These are phyloP conservation scores for Nemoura dubitans DNA, from an alignment of 2,888 invertebrate genomes.

Conservation along the genomic window DNA sequence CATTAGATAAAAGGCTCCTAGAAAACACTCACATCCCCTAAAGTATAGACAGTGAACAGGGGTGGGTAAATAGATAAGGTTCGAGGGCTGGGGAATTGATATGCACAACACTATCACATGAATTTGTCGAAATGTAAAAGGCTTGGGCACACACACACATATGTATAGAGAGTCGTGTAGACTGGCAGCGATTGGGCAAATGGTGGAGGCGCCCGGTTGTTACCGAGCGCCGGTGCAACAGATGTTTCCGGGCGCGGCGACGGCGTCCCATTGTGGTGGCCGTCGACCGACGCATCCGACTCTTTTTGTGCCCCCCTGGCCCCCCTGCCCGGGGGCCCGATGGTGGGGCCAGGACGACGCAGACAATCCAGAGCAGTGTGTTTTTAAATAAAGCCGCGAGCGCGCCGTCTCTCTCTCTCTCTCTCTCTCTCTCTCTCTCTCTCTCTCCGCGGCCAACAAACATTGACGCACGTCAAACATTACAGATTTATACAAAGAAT, in stretches of 20 bases:
- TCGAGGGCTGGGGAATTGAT: background rate
- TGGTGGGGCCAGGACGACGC: too few relatives aligned
- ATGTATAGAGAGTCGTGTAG: too few relatives aligned
- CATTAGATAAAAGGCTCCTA: slow-evolving; percentile 44
- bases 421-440: background rate
- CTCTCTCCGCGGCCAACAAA: slow-evolving; percentile 47
- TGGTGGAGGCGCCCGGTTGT: background rate
- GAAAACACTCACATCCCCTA: slow-evolving; percentile 39
- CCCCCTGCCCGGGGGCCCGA: too few relatives aligned
- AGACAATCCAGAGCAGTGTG: slow-evolving; percentile 34
- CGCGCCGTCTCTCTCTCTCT: background rate
- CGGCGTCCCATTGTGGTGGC: too few relatives aligned
- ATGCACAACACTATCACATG: background rate
- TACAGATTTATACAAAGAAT: slow-evolving; percentile 30
- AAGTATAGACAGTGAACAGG: slow-evolving; percentile 40
- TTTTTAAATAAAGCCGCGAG: slow-evolving; percentile 28
- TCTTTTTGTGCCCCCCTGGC: slow-evolving; percentile 24
- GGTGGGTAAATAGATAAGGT: background rate
- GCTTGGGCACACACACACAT: too few relatives aligned
- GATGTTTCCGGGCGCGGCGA: background rate
- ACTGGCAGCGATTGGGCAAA: too few relatives aligned
- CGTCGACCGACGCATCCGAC: background rate
- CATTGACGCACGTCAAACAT: slow-evolving; percentile 39
- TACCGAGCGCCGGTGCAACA: background rate
- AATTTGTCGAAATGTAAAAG: too few relatives aligned